Evolutionary conservation across 2,113 vertebrate species (phyloP).

Genomic region (Megalops atlanticus): DNA sequence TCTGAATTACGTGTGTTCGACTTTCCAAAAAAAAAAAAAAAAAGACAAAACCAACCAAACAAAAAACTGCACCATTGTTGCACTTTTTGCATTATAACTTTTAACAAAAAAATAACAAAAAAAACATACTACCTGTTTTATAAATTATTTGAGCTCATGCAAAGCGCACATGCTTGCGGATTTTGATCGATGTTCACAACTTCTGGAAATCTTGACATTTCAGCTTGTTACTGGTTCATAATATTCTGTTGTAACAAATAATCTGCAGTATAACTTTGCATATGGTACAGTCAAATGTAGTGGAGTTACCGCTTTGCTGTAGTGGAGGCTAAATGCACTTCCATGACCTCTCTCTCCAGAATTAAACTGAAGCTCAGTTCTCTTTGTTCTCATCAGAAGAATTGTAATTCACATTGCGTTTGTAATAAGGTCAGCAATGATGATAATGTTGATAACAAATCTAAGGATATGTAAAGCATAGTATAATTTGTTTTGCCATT

Average conservation of each 20-base stretch:
- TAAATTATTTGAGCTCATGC: slow-evolving; percentile 74
- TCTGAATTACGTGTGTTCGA: slow-evolving; percentile 61
- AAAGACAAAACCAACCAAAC: slow-evolving; percentile 69
- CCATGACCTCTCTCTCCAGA: slow-evolving; percentile 47
- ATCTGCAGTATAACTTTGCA: slow-evolving; percentile 54
- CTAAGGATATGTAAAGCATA: slow-evolving; percentile 48
- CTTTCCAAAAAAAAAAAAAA: slow-evolving; percentile 53
- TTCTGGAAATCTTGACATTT: slow-evolving; percentile 55
- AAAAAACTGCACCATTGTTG: slow-evolving; percentile 76
- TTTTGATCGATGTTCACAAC: slow-evolving; percentile 40
- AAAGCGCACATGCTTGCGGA: slow-evolving; percentile 54
- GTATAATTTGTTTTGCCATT: slow-evolving; percentile 41
- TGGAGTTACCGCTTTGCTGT: slow-evolving; percentile 48
- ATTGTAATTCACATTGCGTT: slow-evolving; percentile 51
- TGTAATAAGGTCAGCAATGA: slow-evolving; percentile 55
- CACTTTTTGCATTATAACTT: slow-evolving; percentile 71
- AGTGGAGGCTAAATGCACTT: slow-evolving; percentile 47
- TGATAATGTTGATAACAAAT: slow-evolving; percentile 41
- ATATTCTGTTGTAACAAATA: slow-evolving; percentile 49
- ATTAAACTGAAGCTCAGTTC: slow-evolving; percentile 30
- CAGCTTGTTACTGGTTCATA: slow-evolving; percentile 56
- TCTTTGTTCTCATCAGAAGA: slow-evolving; percentile 53
- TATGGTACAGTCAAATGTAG: slow-evolving; percentile 64
- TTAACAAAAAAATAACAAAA: slow-evolving; percentile 56
- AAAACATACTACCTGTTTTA: slow-evolving; percentile 69